These are phyloP conservation scores for Rhaphigaster nebulosa DNA, from an alignment of 2,888 invertebrate genomes.

Conservation along the genomic window DNA sequence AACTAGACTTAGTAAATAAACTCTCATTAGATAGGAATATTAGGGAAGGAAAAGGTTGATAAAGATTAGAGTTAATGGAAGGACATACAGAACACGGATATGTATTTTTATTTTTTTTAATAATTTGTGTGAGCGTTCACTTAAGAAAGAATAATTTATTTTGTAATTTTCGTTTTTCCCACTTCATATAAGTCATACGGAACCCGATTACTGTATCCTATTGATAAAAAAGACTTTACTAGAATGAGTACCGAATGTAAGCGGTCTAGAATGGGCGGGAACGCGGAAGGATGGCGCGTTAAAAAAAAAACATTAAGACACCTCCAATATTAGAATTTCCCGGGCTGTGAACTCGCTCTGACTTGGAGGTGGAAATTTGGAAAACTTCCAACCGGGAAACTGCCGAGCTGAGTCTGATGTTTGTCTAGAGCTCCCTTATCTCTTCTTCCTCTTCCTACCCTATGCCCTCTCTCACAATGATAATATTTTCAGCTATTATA, in stretches of 20 bases:
- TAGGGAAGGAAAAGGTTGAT: too few species aligned
- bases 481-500: neutral
- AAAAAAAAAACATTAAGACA: neutral
- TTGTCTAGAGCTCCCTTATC: neutral
- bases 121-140: neutral
- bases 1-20: too few species aligned
- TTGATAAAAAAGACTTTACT: neutral
- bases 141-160: neutral
- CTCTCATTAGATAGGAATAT: too few species aligned
- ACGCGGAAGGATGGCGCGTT: slow-evolving; percentile 38
- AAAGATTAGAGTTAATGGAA: too few species aligned
- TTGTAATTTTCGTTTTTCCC: neutral
- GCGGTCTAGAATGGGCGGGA: slow-evolving; percentile 53
- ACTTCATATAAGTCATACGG: neutral
- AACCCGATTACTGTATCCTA: neutral
- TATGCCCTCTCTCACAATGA: neutral
- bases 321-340: slow-evolving; percentile 29
- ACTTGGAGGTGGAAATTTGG: slow-evolving; percentile 25
- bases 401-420: neutral
- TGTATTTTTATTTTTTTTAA: neutral
- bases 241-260: slow-evolving; percentile 24
- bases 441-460: neutral
- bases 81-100: too few species aligned
- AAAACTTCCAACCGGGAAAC: slow-evolving; percentile 37
- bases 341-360: slow-evolving; percentile 33